These are phyloP conservation scores for Hyposmocoma kahamanoa DNA, from an alignment of 1,140 invertebrate genomes.

Conservation along the genomic window DNA sequence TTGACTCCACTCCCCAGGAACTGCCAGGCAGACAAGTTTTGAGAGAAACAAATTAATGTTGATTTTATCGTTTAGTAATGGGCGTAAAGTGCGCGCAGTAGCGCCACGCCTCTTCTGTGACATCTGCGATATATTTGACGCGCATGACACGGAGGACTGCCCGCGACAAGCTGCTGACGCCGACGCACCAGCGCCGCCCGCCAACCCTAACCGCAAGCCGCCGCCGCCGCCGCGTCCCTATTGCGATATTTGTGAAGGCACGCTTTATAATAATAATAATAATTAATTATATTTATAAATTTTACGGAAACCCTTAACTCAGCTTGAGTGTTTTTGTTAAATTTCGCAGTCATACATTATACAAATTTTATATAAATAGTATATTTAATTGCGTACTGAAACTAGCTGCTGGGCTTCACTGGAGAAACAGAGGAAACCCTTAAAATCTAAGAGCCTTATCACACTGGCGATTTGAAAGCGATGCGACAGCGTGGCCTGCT, in stretches of 20 bases:
- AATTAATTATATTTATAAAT: no score
- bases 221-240: conserved; percentile 83
- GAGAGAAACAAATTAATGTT: background rate
- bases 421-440: no score
- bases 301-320: no score
- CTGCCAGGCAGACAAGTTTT: background rate
- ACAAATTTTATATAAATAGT: no score
- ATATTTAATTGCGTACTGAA: no score
- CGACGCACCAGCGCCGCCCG: conserved; percentile 44
- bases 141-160: conserved; percentile 98
- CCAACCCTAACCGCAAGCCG: conserved; percentile 66
- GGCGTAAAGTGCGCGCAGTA: conserved; percentile 55
- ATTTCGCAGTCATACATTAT: no score
- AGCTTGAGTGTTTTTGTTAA: no score
- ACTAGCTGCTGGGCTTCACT: no score
- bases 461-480: no score
- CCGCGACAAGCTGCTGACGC: conserved; percentile 85
- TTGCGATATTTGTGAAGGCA: conserved; percentile 95
- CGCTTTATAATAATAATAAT: no score
- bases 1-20: background rate
- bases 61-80: conserved; percentile 40
- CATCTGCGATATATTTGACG: conserved; percentile 97
- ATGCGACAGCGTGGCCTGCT: no score
- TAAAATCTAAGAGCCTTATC: no score
- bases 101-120: conserved; percentile 94